A percentile compares a stretch with the other conserved stretches of the same genome.
Evolutionary conservation across 2,888 invertebrate species (phyloP).

Genomic region (Artemia sp.): DNA sequence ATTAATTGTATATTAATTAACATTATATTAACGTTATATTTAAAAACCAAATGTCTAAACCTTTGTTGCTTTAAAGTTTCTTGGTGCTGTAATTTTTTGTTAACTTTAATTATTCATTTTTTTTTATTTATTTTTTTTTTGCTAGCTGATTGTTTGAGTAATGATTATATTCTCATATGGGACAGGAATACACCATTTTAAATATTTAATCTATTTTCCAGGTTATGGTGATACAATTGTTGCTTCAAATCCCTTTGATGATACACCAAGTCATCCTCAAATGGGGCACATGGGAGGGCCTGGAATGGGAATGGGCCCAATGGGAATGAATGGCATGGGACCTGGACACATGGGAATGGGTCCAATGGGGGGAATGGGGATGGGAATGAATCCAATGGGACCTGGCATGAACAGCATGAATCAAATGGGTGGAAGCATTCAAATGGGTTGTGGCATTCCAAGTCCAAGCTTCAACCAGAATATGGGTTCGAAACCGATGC

Average conservation of each 20-base stretch:
- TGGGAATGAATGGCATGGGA: slow-evolving; percentile 34
- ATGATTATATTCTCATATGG: too few relatives aligned
- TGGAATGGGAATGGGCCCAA: slow-evolving; percentile 27
- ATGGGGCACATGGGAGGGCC: slow-evolving; percentile 24
- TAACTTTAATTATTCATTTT: too few relatives aligned
- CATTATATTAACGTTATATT: too few relatives aligned
- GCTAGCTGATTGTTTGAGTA: too few relatives aligned
- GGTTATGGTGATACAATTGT: slow-evolving; percentile 77
- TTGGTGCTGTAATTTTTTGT: too few relatives aligned
- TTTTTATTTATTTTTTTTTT: too few relatives aligned
- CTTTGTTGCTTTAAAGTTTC: too few relatives aligned
- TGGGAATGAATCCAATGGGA: slow-evolving; percentile 30
- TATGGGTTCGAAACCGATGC: slow-evolving; percentile 46
- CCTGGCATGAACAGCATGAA: slow-evolving; percentile 48
- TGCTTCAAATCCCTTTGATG: slow-evolving; percentile 87
- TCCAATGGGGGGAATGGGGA: slow-evolving; percentile 38
- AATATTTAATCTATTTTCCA: slow-evolving; percentile 24
- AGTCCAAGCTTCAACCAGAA: slow-evolving; percentile 21
- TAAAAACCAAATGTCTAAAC: too few relatives aligned
- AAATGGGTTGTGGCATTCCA: slow-evolving; percentile 25
- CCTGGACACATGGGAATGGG: slow-evolving; percentile 32
- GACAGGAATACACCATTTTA: too few relatives aligned
- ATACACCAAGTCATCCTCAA: slow-evolving; percentile 42
- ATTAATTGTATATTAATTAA: too few relatives aligned
- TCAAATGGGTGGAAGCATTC: slow-evolving; percentile 26